Evolutionary conservation across 2,113 vertebrate genomes (phyloP).

Genomic region (Oryzias woworae): DNA sequence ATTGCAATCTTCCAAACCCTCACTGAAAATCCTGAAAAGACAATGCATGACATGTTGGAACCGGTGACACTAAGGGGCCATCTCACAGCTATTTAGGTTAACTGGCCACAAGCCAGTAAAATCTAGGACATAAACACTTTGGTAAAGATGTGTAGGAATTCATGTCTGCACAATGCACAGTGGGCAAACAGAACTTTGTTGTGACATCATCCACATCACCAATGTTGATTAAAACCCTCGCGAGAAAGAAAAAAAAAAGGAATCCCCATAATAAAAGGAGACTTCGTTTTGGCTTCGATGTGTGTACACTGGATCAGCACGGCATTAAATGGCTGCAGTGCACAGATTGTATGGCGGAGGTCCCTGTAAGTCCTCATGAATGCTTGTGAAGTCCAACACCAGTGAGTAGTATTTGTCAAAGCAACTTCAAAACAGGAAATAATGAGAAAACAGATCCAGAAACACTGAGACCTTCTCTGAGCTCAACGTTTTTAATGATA

Average conservation of each 20-base stretch:
- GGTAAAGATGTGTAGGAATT: too few relatives aligned
- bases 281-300: too few relatives aligned
- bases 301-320: too few relatives aligned
- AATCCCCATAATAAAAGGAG: too few relatives aligned
- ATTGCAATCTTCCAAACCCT: too few relatives aligned
- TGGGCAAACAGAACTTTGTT: too few relatives aligned
- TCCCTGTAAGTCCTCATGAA: neutral
- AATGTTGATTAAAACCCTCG: too few relatives aligned
- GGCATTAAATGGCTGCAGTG: neutral
- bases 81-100: neutral
- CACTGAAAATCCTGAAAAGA: too few relatives aligned
- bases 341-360: neutral
- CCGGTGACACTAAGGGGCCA: neutral
- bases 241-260: too few relatives aligned
- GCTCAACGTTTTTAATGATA: neutral
- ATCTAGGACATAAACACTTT: neutral
- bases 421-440: neutral
- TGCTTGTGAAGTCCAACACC: neutral
- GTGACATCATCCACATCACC: too few relatives aligned
- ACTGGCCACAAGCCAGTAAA: slow-evolving; percentile 1
- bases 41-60: too few relatives aligned
- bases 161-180: too few relatives aligned
- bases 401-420: neutral
- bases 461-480: neutral
- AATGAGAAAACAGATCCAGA: neutral